Percentiles rank a stretch among this genome's conserved stretches.
phyloP scores from a whole-genome alignment of 2,113 vertebrate species.

The Corydoras maculifer region DNA sequence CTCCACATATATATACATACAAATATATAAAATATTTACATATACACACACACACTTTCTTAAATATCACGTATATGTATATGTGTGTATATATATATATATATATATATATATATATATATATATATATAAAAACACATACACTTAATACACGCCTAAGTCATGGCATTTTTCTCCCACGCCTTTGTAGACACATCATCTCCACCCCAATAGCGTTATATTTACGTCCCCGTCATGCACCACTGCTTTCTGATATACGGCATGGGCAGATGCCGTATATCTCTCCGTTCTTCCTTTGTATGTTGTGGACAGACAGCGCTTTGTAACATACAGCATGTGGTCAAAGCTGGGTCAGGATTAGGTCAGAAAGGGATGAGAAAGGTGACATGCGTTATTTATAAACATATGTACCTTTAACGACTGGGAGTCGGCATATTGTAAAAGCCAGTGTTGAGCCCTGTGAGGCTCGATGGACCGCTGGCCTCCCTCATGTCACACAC shows the following conservation, averaged over 20 bases:
- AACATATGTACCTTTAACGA: conserved; percentile 49
- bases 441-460: conserved; percentile 47
- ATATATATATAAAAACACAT: no score
- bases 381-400: conserved; percentile 56
- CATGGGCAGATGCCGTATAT: conserved; percentile 21
- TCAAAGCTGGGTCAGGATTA: conserved; percentile 26
- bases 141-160: neutral
- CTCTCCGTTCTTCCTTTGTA: conserved; percentile 20
- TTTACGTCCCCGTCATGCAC: conserved; percentile 17
- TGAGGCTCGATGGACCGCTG: conserved; percentile 11
- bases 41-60: no score
- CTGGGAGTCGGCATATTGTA: conserved; percentile 22
- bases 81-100: no score
- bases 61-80: no score
- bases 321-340: conserved; percentile 21
- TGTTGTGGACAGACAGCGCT: conserved; percentile 23
- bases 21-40: no score
- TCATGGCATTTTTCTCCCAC: neutral
- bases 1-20: neutral
- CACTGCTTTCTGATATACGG: conserved; percentile 18
- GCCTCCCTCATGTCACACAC: conserved; percentile 6
- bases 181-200: neutral
- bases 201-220: neutral
- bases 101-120: no score
- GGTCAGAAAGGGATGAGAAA: conserved; percentile 15